Evolutionary conservation across 2,888 invertebrate genomes (phyloP), one percentile per base, ranked within the genome.

Genomic region (Drosophila macrospina): DNA sequence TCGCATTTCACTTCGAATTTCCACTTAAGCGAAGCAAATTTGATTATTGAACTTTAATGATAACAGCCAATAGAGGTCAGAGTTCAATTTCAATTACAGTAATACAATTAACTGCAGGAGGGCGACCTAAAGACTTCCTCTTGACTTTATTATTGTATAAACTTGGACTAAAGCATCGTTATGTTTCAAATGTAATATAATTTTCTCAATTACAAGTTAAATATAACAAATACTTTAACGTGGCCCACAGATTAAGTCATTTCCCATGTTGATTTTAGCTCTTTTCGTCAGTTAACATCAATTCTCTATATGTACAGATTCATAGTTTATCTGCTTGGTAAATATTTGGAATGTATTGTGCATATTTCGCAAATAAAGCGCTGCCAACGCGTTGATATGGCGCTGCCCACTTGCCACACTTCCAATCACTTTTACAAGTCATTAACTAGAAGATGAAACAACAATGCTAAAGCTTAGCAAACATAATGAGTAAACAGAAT

Each of bases 21-120:
- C 30, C 20, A 41, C 16, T 20, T 30, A 2, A n/a, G 28, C n/a
- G 8, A n/a, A n/a, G 39, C 30, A n/a, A 41, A 52, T 32, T 24
- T 5, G 56, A 73, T 41, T 65, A 65, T 20, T n/a, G 13, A 10
- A 32, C 36, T 11, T n/a, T 26, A 37, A 32, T 64, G 52, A 28
- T 20, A 32, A 26, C 11, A 7, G 13, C 30, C n/a, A 36, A 42
- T 36, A 30, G 16, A 51, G 51, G 47, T 50, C 44, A 57, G 11
- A 68, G 51, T 36, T 41, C 47, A 47, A 36, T 41, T 36, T 28
- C 36, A 60, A 52, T 47, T 69, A 47, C 28, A 30, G 24, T 39
- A 34, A 26, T 41, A 20, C 30, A 30, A 52, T 41, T 52, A 41
- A 52, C 20, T 13, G 28, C 16, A 7, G 5, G 48, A 10, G 8